Conservation (phyloP, 2,888 invertebrate genomes). For the Tipula confusa region DNA sequence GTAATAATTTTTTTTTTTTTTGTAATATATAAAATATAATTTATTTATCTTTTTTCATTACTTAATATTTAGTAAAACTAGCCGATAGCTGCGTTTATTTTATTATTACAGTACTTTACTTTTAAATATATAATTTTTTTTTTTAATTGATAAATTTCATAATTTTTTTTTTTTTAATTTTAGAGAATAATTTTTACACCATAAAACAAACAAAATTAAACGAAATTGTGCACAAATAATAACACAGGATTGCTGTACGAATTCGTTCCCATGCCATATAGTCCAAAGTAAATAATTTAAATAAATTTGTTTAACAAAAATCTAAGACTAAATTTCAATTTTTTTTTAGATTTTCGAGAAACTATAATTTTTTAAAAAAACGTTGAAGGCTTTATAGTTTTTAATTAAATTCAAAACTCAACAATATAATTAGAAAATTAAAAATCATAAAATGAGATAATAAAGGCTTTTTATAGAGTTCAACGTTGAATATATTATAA, state of each 20-base stretch:
- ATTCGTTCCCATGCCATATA: background rate
- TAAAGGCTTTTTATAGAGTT: constrained; percentile 20
- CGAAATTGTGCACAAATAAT: background rate
- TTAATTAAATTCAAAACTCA: background rate
- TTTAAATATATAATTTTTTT: constrained; percentile 8
- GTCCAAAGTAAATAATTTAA: constrained; percentile 8
- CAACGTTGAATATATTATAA: constrained; percentile 25
- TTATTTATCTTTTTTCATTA: background rate
- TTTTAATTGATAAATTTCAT: constrained; percentile 4
- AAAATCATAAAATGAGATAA: background rate
- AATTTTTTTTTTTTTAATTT: background rate
- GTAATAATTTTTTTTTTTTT: background rate
- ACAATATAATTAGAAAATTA: background rate
- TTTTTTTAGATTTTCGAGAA: background rate
- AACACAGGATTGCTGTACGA: background rate
- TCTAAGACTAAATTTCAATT: background rate
- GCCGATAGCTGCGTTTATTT: constrained; percentile 3
- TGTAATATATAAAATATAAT: constrained; percentile 25
- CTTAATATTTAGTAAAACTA: background rate
- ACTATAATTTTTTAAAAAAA: constrained; percentile 4
- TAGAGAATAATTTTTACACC: background rate
- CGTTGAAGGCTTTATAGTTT: constrained; percentile 16
- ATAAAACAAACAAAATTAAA: background rate
- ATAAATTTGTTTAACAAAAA: background rate
- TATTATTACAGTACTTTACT: constrained; percentile 4